Evolutionary conservation across 2,888 invertebrate species (phyloP).

Genomic region (Heteromyza rotundicornis): DNA sequence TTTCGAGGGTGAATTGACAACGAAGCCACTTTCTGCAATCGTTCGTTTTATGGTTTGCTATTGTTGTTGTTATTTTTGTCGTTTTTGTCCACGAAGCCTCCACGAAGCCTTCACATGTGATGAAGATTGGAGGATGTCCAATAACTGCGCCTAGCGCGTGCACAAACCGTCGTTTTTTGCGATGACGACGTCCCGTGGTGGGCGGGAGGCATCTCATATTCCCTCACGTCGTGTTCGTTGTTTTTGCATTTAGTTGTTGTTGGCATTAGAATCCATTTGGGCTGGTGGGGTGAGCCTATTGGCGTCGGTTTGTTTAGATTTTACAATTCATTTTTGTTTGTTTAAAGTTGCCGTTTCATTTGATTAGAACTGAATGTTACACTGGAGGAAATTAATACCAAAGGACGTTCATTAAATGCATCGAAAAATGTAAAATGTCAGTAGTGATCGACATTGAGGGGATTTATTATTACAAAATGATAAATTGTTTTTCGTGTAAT

Average conservation of each 20-base stretch:
- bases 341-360: neutral
- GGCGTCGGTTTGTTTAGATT: neutral
- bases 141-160: neutral
- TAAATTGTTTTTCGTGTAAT: no score
- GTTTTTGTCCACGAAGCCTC: neutral
- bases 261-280: neutral
- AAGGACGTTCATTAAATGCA: no score
- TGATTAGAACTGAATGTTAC: neutral
- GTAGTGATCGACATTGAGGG: no score
- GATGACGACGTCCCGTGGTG: neutral
- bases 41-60: conserved; percentile 1
- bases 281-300: no score
- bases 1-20: neutral
- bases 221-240: neutral
- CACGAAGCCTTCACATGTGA: neutral
- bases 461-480: no score
- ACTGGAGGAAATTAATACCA: no score
- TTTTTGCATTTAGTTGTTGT: neutral
- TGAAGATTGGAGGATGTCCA: neutral
- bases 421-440: no score
- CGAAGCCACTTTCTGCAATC: neutral
- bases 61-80: neutral
- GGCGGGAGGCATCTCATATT: neutral
- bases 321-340: neutral
- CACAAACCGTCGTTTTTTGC: neutral